Evolutionary conservation across 2,888 invertebrate species (phyloP).

Genomic region (Dascillus cervinus): DNA sequence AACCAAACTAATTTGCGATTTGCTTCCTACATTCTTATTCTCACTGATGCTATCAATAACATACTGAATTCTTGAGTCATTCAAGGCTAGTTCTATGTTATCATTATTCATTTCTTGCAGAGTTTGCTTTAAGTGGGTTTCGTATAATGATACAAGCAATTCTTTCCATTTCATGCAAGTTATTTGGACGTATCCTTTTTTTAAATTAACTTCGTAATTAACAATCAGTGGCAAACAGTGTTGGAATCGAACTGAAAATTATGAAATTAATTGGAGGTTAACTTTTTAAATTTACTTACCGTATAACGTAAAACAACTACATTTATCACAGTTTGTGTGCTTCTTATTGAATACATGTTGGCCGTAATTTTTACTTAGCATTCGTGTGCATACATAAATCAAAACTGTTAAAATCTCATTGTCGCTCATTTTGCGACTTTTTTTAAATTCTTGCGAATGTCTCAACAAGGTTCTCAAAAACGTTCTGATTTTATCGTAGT

Average conservation of each 20-base stretch:
- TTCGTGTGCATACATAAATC: constrained; percentile 7
- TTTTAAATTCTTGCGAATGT: constrained; percentile 15
- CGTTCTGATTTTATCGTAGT: constrained; percentile 8
- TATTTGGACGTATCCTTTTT: constrained; percentile 46
- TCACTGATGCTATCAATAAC: constrained; percentile 32
- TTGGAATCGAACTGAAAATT: constrained; percentile 45
- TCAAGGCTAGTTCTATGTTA: constrained; percentile 32
- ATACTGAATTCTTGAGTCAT: constrained; percentile 35
- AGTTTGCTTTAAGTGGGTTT: constrained; percentile 39
- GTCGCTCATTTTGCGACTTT: constrained; percentile 7
- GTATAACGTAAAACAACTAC: constrained; percentile 6
- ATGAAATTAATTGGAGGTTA: neutral
- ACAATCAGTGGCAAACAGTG: constrained; percentile 49
- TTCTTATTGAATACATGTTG: constrained; percentile 7
- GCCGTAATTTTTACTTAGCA: constrained; percentile 10
- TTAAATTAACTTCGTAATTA: constrained; percentile 46
- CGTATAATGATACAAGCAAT: constrained; percentile 44
- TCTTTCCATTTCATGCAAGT: constrained; percentile 52
- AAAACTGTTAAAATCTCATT: constrained; percentile 5
- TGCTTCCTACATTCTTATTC: constrained; percentile 4
- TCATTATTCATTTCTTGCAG: constrained; percentile 31
- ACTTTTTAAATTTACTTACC: constrained; percentile 10
- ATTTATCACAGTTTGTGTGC: constrained; percentile 6
- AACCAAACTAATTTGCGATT: constrained; percentile 21
- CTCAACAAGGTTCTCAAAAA: constrained; percentile 18